Percentiles rank a stretch among this genome's conserved stretches.
phyloP scores from a whole-genome alignment of 1,140 invertebrate species.

The Lasaia peninsularis region DNA sequence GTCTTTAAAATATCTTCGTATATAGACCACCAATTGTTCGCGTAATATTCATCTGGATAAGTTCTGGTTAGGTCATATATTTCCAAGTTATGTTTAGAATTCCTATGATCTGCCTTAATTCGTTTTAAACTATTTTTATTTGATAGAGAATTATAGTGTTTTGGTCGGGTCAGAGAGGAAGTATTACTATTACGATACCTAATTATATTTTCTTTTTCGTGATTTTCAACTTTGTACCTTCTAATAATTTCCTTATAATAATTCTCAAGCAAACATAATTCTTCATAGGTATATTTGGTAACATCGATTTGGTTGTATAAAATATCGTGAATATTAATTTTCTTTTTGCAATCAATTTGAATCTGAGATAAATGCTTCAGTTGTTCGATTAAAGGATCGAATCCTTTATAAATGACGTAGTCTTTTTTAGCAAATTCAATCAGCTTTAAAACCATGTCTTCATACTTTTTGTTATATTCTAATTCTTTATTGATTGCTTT shows the following conservation, averaged over 20 bases:
- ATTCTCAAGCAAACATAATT: constrained; percentile 57
- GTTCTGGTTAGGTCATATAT: constrained; percentile 61
- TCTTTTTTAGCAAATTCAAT: constrained; percentile 71
- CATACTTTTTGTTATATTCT: constrained; percentile 67
- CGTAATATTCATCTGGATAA: constrained; percentile 70
- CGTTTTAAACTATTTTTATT: constrained; percentile 34
- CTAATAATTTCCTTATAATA: constrained; percentile 69
- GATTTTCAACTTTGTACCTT: constrained; percentile 51
- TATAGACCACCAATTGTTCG: constrained; percentile 76
- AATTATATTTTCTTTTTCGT: constrained; percentile 51
- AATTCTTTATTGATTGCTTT: constrained; percentile 59
- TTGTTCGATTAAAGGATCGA: constrained; percentile 71
- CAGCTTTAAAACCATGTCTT: constrained; percentile 65
- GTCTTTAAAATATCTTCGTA: constrained; percentile 70
- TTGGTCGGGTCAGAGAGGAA: not conserved
- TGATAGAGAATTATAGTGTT: constrained; percentile 16
- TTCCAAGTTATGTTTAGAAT: constrained; percentile 44
- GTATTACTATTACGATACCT: constrained; percentile 20
- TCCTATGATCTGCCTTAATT: constrained; percentile 31
- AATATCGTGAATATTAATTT: constrained; percentile 55
- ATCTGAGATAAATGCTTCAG: constrained; percentile 61
- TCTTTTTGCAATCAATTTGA: constrained; percentile 50
- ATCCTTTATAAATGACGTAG: constrained; percentile 69
- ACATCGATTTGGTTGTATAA: constrained; percentile 59
- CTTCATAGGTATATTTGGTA: constrained; percentile 61